Evolutionary conservation across 2,797 vertebrate species (phyloP), one percentile per base, ranked within the genome.

Genomic region (Sebastes minor): DNA sequence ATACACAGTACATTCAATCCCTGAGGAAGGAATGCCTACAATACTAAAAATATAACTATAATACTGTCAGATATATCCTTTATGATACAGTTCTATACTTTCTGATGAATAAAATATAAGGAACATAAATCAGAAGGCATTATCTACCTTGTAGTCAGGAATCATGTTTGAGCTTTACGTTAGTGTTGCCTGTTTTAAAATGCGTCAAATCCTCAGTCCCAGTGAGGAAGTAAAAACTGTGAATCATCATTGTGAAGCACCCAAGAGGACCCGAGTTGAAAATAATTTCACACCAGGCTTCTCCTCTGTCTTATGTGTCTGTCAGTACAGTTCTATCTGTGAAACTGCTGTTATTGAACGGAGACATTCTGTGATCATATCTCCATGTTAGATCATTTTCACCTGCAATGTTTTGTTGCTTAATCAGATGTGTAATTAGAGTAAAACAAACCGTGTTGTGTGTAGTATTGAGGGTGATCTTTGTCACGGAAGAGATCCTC

Each of bases 371-470:
- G 68, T 18, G 69, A 60, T 78, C 20, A 2, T 52, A 68, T 61
- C 80, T 74, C 59, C 11, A 4, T 10, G 0, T 62, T 68, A 27
- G 74, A 55, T 32, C 70, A 27, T 68, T 78, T 65, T 67, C 64
- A 87, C 56, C 82, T 82, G 83, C 13, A 38, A 73, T 64, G 53
- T 67, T 80, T 35, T 64, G 42, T 38, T 85, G 49, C 74, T 72
- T 86, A 78, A 86, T 85, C 73, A 83, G 66, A 78, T 70, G 63
- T 78, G 71, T 81, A 86, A 88, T 90, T 86, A 64, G 60, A 82
- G 63, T 68, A 52, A 78, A 78, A 83, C 78, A 86, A 81, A 80
- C 16, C 70, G 55, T 60, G 38, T 25, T 28, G 32, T 66, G 60
- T 73, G 57, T 74, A 12, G 16, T n/a, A 6, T 38, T 61, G 61